Evolutionary conservation across 2,888 invertebrate species (phyloP), one percentile per base, ranked within the genome.

Genomic region (Zeuzera pyrina): DNA sequence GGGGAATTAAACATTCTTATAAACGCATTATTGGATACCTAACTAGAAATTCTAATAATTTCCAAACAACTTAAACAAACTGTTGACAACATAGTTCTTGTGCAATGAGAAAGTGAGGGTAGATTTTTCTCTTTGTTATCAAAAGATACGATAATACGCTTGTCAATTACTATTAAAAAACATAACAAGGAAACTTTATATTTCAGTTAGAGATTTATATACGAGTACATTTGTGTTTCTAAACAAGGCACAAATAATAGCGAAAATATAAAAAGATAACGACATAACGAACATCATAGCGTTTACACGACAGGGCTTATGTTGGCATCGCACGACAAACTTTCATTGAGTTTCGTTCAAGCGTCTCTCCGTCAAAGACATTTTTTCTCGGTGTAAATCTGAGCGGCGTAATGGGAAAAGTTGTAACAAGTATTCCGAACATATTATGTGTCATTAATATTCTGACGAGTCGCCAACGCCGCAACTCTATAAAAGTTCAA

Each of bases 391-490:
- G 63, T 70, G 66, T 65, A 71, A 78, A 77, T 73, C 69, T 67
- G 64, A 59, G 52, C 61, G 52, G 50, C 57, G 63, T 81, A 81
- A 79, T 79, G 74, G 78, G 77, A 81, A 81, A 81, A 81, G 79
- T 81, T 81, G 68, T 76, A 77, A 76, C 68, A 79, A 77, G 79
- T 77, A 77, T 81, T 76, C 72, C 54, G 66, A 72, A 72, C 67
- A 69, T 73, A 77, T 77, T 78, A 76, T 69, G 61, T 65, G 57
- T 63, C 68, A 77, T 81, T 79, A 78, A 79, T 78, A 79, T 79
- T 79, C 76, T 63, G 70, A 66, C 62, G 65, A 70, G 68, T 65
- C 59, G 58, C 50, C 63, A 60, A 52, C 66, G 60, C 47, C 49
- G 63, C 56, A 61, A 66, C 63, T 71, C 67, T 56, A 71, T 67